These are phyloP conservation scores for Nemurella pictetii DNA, from an alignment of 2,888 invertebrate species.

Conservation along the genomic window DNA sequence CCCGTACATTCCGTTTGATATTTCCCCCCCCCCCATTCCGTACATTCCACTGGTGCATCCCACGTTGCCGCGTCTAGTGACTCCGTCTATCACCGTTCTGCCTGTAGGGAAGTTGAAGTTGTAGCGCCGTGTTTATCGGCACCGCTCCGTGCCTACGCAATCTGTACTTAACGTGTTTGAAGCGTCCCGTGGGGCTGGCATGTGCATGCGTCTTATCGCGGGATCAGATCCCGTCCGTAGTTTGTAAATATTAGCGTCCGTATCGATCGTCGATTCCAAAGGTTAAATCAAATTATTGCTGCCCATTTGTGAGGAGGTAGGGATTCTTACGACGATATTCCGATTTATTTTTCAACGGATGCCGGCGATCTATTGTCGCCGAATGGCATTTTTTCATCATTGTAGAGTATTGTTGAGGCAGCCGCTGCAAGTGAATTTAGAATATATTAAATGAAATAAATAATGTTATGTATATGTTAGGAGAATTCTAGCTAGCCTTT, in stretches of 20 bases:
- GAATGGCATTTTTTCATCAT: neutral
- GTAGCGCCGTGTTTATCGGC: neutral
- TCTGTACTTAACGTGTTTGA: neutral
- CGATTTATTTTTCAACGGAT: neutral
- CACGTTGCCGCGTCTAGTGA: too few relatives aligned
- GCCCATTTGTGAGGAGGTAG: neutral
- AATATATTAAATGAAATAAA: neutral
- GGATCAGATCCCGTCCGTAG: neutral
- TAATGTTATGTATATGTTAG: neutral
- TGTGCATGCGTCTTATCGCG: neutral
- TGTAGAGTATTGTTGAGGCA: neutral
- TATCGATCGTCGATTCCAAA: neutral
- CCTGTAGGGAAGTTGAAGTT: neutral
- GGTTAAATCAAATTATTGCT: neutral
- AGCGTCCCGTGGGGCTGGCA: neutral
- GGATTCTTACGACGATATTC: neutral
- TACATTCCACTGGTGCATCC: neutral
- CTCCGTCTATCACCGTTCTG: neutral
- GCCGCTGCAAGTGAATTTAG: neutral
- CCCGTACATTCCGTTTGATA: neutral
- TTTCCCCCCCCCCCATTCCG: neutral
- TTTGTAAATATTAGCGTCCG: neutral
- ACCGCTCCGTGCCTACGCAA: neutral
- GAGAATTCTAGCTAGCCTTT: neutral
- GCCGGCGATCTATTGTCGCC: neutral